Percentiles rank a stretch among this genome's conserved stretches.
Evolutionary conservation across 2,888 invertebrate genomes (phyloP).

Genomic region (Lapara coniferarum): DNA sequence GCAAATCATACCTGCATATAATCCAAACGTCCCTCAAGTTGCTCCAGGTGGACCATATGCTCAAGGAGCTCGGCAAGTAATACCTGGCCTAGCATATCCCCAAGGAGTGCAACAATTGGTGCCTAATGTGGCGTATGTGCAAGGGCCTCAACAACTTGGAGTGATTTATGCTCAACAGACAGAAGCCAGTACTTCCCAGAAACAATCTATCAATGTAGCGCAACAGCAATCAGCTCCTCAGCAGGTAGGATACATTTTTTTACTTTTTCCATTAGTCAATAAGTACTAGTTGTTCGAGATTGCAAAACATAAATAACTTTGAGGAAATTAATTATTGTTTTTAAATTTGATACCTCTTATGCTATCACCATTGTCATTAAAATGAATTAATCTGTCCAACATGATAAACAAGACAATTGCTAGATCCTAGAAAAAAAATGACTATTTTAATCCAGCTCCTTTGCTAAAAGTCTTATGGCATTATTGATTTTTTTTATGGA

Average conservation of each 20-base stretch:
- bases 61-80: slow-evolving; percentile 6
- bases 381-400: too few species aligned
- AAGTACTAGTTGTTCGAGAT: background rate
- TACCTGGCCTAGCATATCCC: background rate
- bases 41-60: slow-evolving; percentile 1
- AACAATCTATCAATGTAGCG: slow-evolving; percentile 7
- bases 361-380: too few species aligned
- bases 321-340: too few species aligned
- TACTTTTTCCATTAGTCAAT: too few species aligned
- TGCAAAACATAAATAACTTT: background rate
- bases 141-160: slow-evolving; percentile 10
- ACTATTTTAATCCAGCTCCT: too few species aligned
- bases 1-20: background rate
- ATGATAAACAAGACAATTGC: too few species aligned
- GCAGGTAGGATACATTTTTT: background rate
- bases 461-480: too few species aligned
- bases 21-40: background rate
- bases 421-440: too few species aligned
- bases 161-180: background rate
- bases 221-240: slow-evolving; percentile 13
- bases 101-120: slow-evolving; percentile 10
- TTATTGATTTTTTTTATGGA: too few species aligned
- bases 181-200: background rate
- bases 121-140: background rate
- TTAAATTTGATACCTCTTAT: too few species aligned